Evolutionary conservation across 2,797 vertebrate species (phyloP).

Genomic region (Lepus townsendii): DNA sequence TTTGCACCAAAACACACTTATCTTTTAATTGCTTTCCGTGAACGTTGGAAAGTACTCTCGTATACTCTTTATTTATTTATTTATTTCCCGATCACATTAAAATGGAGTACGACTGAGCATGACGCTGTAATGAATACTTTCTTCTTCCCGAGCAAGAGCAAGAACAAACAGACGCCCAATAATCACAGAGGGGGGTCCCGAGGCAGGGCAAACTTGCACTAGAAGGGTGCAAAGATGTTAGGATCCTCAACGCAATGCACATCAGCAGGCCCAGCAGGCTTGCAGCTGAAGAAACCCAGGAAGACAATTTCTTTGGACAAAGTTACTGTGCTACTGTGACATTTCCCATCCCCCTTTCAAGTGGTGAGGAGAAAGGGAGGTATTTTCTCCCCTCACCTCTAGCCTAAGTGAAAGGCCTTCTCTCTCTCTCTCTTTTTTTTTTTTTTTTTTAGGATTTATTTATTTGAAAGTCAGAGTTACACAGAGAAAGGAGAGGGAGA

Average conservation of each 20-base stretch:
- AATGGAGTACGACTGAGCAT: neutral
- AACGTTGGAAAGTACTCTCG: too few relatives aligned
- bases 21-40: too few relatives aligned
- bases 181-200: neutral
- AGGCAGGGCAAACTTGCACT: neutral
- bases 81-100: neutral
- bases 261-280: too few relatives aligned
- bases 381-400: neutral
- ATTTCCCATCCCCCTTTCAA: neutral
- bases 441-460: too few relatives aligned
- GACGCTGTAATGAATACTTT: neutral
- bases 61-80: too few relatives aligned
- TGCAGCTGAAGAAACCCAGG: neutral
- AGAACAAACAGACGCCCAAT: neutral
- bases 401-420: neutral
- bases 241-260: neutral
- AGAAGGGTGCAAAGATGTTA: neutral
- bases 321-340: neutral
- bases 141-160: neutral
- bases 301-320: neutral
- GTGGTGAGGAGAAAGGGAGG: neutral
- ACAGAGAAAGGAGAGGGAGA: too few relatives aligned
- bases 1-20: too few relatives aligned
- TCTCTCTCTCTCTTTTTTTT: too few relatives aligned
- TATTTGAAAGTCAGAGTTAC: too few relatives aligned